A percentile compares a stretch with the other conserved stretches of the same genome.
Evolutionary conservation across 2,797 vertebrate genomes (phyloP).

Genomic region (Hippoglossus hippoglossus): DNA sequence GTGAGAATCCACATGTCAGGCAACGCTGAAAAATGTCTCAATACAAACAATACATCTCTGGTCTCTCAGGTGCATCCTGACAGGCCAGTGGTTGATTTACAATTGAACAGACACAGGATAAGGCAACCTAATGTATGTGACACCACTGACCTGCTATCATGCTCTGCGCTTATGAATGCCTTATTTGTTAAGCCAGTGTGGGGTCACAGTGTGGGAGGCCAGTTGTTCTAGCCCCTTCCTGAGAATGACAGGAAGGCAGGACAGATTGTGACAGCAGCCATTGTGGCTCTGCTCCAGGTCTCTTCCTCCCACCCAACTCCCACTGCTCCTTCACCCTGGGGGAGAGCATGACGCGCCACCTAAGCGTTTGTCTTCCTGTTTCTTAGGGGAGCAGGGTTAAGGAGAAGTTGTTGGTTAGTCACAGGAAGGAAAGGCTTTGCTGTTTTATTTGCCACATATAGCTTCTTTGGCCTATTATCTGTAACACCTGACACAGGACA

Average conservation of each 20-base stretch:
- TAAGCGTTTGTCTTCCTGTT: constrained; percentile 65
- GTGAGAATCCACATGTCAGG: neutral
- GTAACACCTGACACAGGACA: constrained; percentile 32
- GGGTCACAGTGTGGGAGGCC: constrained; percentile 75
- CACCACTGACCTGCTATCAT: constrained; percentile 48
- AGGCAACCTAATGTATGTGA: constrained; percentile 55
- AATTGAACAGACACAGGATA: constrained; percentile 64
- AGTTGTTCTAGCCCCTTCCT: constrained; percentile 78
- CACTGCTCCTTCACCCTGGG: constrained; percentile 54
- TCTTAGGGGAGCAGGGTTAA: constrained; percentile 31
- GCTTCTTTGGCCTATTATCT: constrained; percentile 18
- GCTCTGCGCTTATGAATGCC: constrained; percentile 62
- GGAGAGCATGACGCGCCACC: constrained; percentile 41
- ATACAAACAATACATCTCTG: constrained; percentile 37
- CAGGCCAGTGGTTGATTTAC: constrained; percentile 60
- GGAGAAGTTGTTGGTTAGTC: constrained; percentile 4
- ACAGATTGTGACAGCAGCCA: constrained; percentile 78
- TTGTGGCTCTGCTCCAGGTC: constrained; percentile 76
- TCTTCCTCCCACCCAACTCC: constrained; percentile 74
- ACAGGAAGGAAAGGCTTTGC: neutral
- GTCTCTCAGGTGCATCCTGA: constrained; percentile 67
- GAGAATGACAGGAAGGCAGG: constrained; percentile 68
- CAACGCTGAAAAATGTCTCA: constrained; percentile 7
- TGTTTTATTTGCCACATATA: constrained; percentile 22
- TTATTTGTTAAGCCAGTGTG: constrained; percentile 72